These are phyloP conservation scores for Sebastiscus tertius DNA, from an alignment of 2,797 vertebrate genomes.

Conservation along the genomic window DNA sequence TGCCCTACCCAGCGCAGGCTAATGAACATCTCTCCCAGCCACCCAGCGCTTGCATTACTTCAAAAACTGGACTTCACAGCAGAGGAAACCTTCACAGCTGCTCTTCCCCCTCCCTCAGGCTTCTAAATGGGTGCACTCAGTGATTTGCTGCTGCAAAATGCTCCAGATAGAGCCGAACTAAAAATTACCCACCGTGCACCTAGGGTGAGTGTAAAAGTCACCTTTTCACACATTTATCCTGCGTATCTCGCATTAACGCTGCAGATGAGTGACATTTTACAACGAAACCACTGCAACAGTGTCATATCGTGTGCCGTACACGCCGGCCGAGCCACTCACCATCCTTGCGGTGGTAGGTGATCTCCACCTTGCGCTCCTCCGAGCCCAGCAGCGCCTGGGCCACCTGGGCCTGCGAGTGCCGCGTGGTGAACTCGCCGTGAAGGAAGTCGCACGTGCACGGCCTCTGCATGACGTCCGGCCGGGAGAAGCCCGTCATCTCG, in stretches of 20 bases:
- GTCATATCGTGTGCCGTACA: not conserved
- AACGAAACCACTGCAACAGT: not conserved
- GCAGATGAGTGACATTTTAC: not conserved
- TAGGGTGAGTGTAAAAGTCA: conserved; percentile 6
- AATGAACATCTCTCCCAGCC: conserved; percentile 53
- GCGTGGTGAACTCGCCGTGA: conserved; percentile 93
- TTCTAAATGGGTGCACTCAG: conserved; percentile 47
- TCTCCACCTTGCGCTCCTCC: conserved; percentile 96
- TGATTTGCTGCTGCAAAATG: conserved; percentile 52
- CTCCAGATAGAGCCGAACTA: conserved; percentile 49
- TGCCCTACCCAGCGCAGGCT: conserved; percentile 36
- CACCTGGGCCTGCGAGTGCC: conserved; percentile 93
- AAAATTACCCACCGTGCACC: conserved; percentile 35
- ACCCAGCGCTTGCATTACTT: conserved; percentile 40
- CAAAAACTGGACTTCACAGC: conserved; percentile 55
- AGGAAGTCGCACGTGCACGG: conserved; percentile 98
- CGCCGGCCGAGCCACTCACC: conserved; percentile 82
- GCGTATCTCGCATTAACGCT: not conserved
- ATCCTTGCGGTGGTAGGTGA: conserved; percentile 98
- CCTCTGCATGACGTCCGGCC: conserved; percentile 98
- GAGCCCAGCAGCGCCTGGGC: conserved; percentile 95
- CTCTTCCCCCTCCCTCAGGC: conserved; percentile 11
- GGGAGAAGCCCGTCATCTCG: conserved; percentile 98
- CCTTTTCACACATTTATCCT: not conserved
- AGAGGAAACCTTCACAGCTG: conserved; percentile 47